Base-by-base conservation (phyloP, 2,888 invertebrate species). In the Ochropleura plecta region DNA sequence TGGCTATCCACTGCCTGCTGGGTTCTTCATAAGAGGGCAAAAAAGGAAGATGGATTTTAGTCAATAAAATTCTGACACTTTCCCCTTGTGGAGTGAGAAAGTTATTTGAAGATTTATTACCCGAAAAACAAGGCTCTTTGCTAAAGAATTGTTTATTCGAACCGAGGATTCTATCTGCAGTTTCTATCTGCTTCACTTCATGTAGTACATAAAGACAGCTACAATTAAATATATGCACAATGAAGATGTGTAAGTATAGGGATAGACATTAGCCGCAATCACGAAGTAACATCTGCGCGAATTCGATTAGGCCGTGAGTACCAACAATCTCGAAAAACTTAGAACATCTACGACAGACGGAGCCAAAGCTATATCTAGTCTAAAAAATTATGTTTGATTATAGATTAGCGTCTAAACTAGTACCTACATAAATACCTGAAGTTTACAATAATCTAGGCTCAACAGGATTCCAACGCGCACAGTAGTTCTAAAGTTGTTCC, bases 261-360 rank as follows among this genome's bases (percentile, higher is more conserved):
- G 44, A 53, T 62, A 78, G 42, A 70, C 78, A 76, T 76, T 78
- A 78, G 53, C 79, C 44, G 70, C n/a, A 78, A 62, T 76, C 44
- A 76, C 44, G 55, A 49, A 7, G 72, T 79, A 70, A 79, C 79
- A 76, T 78, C 71, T 76, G 79, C 40, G 10, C 40, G 30, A 40
- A 63, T 76, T 70, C 48, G 53, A 78, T 71, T 78, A 49, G 10
- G 18, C 16, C n/a, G 20, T n/a, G 42, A 48, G 20, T 51, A 60
- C 16, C 49, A 77, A 16, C 18, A 30, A 3, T 46, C 20, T 5
- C 3, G n/a, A 14, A 48, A 20, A 60, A 46, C 51, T 60, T 53
- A 12, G 14, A 68, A 40, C 18, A 55, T 18, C 18, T 55, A 18
- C 20, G 14, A 8, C 16, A 40, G 48, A 40, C 14, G 16, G 7